Evolutionary conservation across 2,113 vertebrate species (phyloP).

Genomic region (Bufo bufo): DNA sequence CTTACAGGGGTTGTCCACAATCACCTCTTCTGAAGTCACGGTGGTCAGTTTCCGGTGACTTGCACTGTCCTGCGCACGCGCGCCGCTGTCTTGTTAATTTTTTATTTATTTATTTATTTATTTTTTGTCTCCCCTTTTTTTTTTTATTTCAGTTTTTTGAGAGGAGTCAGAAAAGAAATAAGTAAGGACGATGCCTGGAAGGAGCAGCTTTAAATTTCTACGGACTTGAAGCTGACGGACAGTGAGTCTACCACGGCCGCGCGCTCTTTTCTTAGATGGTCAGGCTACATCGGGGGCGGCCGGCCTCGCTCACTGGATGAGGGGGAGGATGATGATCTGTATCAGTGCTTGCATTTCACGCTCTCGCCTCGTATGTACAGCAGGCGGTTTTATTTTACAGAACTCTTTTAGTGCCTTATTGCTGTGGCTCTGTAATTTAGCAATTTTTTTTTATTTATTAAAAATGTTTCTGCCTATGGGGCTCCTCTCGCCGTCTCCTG

Average conservation of each 20-base stretch:
- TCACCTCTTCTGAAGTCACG: too few relatives aligned
- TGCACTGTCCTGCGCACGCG: too few relatives aligned
- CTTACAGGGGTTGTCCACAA: too few relatives aligned
- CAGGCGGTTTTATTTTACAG: constrained; percentile 9
- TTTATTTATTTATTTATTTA: too few relatives aligned
- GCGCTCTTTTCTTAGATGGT: too few relatives aligned
- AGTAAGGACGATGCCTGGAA: neutral
- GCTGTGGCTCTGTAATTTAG: constrained; percentile 36
- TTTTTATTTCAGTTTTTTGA: constrained; percentile 46
- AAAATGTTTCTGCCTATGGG: neutral
- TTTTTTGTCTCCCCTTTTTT: neutral
- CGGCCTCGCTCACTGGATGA: too few relatives aligned
- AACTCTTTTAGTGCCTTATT: constrained; percentile 56
- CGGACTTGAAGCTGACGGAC: neutral
- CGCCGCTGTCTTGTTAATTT: neutral
- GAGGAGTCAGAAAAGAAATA: neutral
- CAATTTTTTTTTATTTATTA: constrained; percentile 48
- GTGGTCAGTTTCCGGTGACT: too few relatives aligned
- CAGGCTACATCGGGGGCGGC: too few relatives aligned
- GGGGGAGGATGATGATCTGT: neutral
- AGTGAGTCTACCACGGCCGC: too few relatives aligned
- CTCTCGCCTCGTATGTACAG: neutral
- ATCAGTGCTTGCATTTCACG: neutral
- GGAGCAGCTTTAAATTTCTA: neutral
- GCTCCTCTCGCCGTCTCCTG: neutral